Conservation (phyloP, 1,140 invertebrate species). For the Orussus abietinus region DNA sequence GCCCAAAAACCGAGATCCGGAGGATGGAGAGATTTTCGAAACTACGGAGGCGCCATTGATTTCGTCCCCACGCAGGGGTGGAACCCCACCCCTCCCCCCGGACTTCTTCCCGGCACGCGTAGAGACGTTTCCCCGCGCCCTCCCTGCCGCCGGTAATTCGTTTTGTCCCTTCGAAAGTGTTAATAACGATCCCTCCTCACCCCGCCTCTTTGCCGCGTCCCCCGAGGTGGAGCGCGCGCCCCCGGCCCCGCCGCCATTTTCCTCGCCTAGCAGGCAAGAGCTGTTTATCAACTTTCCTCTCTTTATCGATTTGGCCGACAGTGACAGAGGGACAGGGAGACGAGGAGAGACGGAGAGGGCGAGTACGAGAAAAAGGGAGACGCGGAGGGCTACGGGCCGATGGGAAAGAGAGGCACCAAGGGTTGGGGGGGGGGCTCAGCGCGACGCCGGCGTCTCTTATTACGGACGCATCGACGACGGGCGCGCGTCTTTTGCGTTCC, state of each 20-base stretch:
- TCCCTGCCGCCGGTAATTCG: slow-evolving; percentile 26
- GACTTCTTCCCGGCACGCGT: slow-evolving; percentile 1
- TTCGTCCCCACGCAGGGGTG: slow-evolving; percentile 11
- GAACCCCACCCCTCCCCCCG: slow-evolving; percentile 1
- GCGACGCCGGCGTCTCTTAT: too few relatives aligned
- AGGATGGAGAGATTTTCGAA: too few relatives aligned
- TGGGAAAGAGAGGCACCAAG: too few relatives aligned
- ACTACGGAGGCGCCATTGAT: too few relatives aligned
- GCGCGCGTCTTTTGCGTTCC: slow-evolving; percentile 14
- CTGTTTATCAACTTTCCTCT: slow-evolving; percentile 20
- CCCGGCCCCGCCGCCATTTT: neutral
- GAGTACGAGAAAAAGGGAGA: too few relatives aligned
- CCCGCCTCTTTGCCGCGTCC: slow-evolving; percentile 1
- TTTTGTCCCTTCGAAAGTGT: slow-evolving; percentile 27
- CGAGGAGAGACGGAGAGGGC: neutral
- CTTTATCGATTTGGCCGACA: slow-evolving; percentile 7
- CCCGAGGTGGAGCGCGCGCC: slow-evolving; percentile 1
- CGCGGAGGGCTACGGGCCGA: neutral
- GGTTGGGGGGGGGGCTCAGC: too few relatives aligned
- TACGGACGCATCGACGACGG: too few relatives aligned
- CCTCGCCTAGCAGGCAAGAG: slow-evolving; percentile 2
- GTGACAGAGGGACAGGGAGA: slow-evolving; percentile 9
- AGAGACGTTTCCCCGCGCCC: too few relatives aligned
- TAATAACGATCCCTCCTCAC: slow-evolving; percentile 23
- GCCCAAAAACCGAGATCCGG: too few relatives aligned